phyloP scores from a whole-genome alignment of 1,140 invertebrate species.

The Magallana ariakensis region DNA sequence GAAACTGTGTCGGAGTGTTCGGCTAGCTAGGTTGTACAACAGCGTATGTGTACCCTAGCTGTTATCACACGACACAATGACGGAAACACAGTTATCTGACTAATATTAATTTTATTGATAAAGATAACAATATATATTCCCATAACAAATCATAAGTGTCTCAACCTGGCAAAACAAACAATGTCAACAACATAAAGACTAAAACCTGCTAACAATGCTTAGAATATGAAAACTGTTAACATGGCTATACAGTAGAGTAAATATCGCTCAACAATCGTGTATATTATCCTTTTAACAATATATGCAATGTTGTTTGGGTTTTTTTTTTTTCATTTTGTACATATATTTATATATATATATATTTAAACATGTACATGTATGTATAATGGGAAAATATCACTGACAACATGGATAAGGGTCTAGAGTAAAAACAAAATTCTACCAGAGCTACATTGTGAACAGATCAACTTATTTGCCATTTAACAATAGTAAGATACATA shows the following conservation, averaged over 20 bases:
- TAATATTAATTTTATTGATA: slow-evolving; percentile 16
- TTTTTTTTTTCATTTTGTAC: not conserved
- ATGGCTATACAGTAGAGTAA: not conserved
- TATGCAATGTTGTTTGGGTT: not conserved
- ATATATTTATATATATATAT: not conserved
- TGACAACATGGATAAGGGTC: not conserved
- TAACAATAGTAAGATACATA: no score
- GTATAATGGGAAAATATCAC: not conserved
- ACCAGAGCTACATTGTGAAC: no score
- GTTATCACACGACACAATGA: no score
- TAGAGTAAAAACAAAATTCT: no score
- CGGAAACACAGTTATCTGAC: not conserved
- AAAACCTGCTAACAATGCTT: slow-evolving; percentile 15
- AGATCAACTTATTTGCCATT: no score
- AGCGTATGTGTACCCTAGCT: no score
- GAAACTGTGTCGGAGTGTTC: no score
- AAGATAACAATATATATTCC: slow-evolving; percentile 35
- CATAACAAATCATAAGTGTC: slow-evolving; percentile 29
- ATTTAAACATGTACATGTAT: not conserved
- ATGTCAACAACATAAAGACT: slow-evolving; percentile 14
- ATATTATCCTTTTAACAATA: slow-evolving; percentile 24
- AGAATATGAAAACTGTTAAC: slow-evolving; percentile 32
- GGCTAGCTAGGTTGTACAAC: no score
- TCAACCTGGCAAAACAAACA: not conserved
- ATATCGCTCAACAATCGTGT: slow-evolving; percentile 23